Evolutionary conservation across 2,888 invertebrate genomes (phyloP), one percentile per base, ranked within the genome.

Genomic region (Sinotaia quadrata): DNA sequence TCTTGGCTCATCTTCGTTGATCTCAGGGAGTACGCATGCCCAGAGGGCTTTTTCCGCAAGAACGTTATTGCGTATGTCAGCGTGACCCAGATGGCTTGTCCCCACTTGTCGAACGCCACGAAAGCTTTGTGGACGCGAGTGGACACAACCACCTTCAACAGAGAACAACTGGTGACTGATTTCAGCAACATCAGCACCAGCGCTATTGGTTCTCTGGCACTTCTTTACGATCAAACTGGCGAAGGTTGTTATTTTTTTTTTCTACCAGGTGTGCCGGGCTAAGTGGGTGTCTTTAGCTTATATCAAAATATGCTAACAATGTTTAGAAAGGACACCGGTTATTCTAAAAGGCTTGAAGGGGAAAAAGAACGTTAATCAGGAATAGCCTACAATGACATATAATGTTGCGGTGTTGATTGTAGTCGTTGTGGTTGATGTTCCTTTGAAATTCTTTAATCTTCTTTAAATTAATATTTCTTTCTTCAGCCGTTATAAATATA

Each of bases 221-320:
- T 72, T 33, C 41, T 72, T 15, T 72, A 68, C 34, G 72, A 68
- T 41, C 27, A 61, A n/a, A 60, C 72, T 15, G 72, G 72, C 51
- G 68, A 68, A 68, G 72, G 72, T 72, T 44, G 24, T 2, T 7
- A 27, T 33, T n/a, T 29, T 29, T 10, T 56, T n/a, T n/a, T 51
- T 18, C 10, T n/a, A 15, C 10, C 24, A 10, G 10, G 24, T 8
- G 10, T 8, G 24, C 24, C 24, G 21, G 10, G 10, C 24, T n/a
- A 51, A 21, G 24, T 10, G 24, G 10, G n/a, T n/a, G n/a, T n/a
- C n/a, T n/a, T n/a, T n/a, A n/a, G n/a, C n/a, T n/a, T n/a, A n/a
- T n/a, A n/a, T n/a, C n/a, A n/a, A n/a, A n/a, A n/a, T n/a, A n/a
- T n/a, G n/a, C n/a, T n/a, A n/a, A n/a, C n/a, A n/a, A n/a, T n/a